These are phyloP conservation scores for Limnephilus auricula DNA, from an alignment of 2,888 invertebrate species.

Conservation along the genomic window DNA sequence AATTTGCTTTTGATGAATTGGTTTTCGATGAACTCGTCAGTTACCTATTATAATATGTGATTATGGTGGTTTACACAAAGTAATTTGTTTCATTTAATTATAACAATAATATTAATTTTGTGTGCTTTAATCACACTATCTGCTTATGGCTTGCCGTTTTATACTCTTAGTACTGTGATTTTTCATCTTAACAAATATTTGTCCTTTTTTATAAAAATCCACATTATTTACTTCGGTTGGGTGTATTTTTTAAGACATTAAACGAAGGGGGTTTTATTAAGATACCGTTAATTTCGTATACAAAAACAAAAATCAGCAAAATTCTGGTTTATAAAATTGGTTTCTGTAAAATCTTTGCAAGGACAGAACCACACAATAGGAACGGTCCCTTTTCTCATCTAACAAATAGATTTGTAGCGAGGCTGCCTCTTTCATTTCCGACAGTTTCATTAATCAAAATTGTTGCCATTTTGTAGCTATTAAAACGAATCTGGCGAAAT, in stretches of 20 bases:
- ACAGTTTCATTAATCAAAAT: constrained; percentile 26
- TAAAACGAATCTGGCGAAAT: neutral
- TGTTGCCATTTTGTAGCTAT: constrained; percentile 2
- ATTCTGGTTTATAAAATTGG: neutral
- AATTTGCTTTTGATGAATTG: no score
- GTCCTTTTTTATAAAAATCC: no score
- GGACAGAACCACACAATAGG: neutral
- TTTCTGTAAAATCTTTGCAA: neutral
- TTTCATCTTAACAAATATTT: no score
- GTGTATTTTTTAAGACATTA: neutral
- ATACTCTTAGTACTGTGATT: no score
- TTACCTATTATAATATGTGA: no score
- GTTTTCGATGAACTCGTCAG: no score
- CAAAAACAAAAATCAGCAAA: neutral
- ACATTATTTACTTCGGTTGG: neutral
- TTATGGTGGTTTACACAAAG: no score
- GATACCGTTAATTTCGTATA: neutral
- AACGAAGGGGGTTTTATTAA: neutral
- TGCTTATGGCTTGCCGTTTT: no score
- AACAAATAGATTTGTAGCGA: neutral
- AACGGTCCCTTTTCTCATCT: neutral
- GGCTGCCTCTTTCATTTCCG: neutral
- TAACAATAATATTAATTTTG: no score
- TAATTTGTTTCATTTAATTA: no score
- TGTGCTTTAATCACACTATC: no score